Base-by-base conservation (phyloP, 2,113 vertebrate genomes). In the Odontophorus gujanensis region DNA sequence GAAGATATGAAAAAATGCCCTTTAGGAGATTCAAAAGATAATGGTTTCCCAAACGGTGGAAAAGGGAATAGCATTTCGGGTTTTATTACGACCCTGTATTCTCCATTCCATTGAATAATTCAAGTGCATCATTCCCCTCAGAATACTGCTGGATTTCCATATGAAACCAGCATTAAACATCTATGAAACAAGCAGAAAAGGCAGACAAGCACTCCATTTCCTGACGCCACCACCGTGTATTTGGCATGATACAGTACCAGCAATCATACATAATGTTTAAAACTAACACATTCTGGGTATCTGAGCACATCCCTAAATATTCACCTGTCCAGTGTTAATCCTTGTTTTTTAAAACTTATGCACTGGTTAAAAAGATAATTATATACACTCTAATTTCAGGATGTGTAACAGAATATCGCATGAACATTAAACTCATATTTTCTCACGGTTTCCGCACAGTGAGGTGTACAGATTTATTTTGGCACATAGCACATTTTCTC, bases 321-420 rank as follows among this genome's bases (percentile, higher is more conserved):
- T 36, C 59, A 67, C n/a, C 17, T 63, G 51, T 87, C 38, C 34
- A 71, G n/a, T 32, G 36, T 26, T 6, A 21, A 15, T 10, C 57
- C 65, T 21, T 24, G 59, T 1, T 75, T 74, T 81, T 90, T 85
- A 68, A 77, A 53, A 78, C 2, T 0, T 12, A 48, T 74, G 61
- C n/a, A 30, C 20, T 26, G 7, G 40, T 2, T 82, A 17, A 32
- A 84, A 85, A 69, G 12, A 34, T 61, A 71, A 53, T 26, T 63
- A 53, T 7, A 57, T 53, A 43, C 61, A 13, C 26, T 25, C 24
- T 24, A 30, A 26, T 71, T 87, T 67, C 5, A 9, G 21, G 30
- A 11, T 19, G 80, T 1, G 11, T 19, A 42, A 42, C 0, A 6
- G 24, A 73, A 43, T 2, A 4, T 11, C 79, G 40, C 25, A 17